phyloP scores from a whole-genome alignment of 2,113 vertebrate genomes.

The Pangasianodon hypophthalmus region DNA sequence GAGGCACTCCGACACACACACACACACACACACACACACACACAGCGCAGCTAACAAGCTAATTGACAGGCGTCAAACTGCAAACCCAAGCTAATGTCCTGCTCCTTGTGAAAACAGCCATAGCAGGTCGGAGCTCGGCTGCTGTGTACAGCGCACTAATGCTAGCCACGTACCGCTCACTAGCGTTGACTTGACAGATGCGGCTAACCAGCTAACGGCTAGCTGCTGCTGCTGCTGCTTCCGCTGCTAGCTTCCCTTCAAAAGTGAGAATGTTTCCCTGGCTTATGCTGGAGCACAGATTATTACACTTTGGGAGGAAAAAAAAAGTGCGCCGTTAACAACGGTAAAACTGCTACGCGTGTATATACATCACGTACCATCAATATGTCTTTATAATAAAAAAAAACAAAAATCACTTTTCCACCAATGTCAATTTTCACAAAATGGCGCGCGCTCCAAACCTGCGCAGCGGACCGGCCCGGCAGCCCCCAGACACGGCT shows the following conservation, averaged over 20 bases:
- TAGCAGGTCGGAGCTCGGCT: constrained; percentile 18
- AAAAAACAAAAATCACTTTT: constrained; percentile 62
- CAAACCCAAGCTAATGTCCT: constrained; percentile 16
- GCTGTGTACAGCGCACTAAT: constrained; percentile 56
- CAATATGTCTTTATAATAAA: constrained; percentile 58
- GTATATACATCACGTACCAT: constrained; percentile 43
- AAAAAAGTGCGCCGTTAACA: constrained; percentile 31
- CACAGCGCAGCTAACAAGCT: constrained; percentile 54
- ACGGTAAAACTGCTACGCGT: constrained; percentile 33
- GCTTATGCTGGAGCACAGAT: constrained; percentile 48
- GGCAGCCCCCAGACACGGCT: constrained; percentile 79
- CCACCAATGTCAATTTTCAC: constrained; percentile 84
- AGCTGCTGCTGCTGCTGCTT: neutral
- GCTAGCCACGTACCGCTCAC: constrained; percentile 59
- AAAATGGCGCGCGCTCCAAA: constrained; percentile 98
- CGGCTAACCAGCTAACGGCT: constrained; percentile 55
- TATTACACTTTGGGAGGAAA: constrained; percentile 12
- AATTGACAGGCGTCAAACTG: constrained; percentile 44
- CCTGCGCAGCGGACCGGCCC: constrained; percentile 93
- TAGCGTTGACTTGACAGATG: constrained; percentile 34
- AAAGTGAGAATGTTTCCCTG: constrained; percentile 54
- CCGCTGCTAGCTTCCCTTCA: constrained; percentile 68
- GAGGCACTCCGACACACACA: constrained; percentile 21
- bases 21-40: neutral
- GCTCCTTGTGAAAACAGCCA: constrained; percentile 5